Conservation (phyloP, 2,888 invertebrate genomes). For the Alsophila aescularia region DNA sequence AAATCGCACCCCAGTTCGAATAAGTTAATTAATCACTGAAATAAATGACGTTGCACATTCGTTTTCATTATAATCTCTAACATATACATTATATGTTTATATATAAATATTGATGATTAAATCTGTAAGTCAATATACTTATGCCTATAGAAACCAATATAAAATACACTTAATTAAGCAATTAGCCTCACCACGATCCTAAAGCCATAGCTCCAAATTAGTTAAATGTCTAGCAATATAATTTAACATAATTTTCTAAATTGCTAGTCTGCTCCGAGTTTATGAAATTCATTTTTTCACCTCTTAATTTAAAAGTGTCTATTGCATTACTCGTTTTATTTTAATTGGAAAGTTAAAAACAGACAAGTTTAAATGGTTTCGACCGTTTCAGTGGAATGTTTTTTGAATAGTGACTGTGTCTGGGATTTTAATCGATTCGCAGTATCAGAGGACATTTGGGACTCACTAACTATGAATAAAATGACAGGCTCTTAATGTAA, state of each 20-base stretch:
- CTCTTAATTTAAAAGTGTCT: slow-evolving; percentile 6
- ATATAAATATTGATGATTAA: too few species aligned
- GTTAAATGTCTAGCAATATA: not conserved
- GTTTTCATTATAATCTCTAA: too few species aligned
- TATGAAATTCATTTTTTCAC: slow-evolving; percentile 31
- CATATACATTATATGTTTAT: too few species aligned
- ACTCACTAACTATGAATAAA: slow-evolving; percentile 26
- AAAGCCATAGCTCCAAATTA: not conserved
- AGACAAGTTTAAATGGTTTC: slow-evolving; percentile 1
- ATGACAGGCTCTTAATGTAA: slow-evolving; percentile 24
- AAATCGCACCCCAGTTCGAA: too few species aligned
- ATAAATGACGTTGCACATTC: too few species aligned
- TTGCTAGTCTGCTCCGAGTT: slow-evolving; percentile 37
- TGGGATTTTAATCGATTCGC: slow-evolving; percentile 26
- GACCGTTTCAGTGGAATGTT: not conserved
- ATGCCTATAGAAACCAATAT: too few species aligned
- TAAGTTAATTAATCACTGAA: too few species aligned
- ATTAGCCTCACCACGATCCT: not conserved
- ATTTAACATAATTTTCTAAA: slow-evolving; percentile 32
- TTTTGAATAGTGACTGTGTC: slow-evolving; percentile 11
- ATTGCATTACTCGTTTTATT: slow-evolving; percentile 1
- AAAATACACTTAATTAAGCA: too few species aligned
- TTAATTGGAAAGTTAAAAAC: not conserved
- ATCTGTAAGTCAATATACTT: too few species aligned
- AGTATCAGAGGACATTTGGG: slow-evolving; percentile 26